phyloP scores from a whole-genome alignment of 53 echinoderm and acorn worm species.

The Holothuria scabra region DNA sequence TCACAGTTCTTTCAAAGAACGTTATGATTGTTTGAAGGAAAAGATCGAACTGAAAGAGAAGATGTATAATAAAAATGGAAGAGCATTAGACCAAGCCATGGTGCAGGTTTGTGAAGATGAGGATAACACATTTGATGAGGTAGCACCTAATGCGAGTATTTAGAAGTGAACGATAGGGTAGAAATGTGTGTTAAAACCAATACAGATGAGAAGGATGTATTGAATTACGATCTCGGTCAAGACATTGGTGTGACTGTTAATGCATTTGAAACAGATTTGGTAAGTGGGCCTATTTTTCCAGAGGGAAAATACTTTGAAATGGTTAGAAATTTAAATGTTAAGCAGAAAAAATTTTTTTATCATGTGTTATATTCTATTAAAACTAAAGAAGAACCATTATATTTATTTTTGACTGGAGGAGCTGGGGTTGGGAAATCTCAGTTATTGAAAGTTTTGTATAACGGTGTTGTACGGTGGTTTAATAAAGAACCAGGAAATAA shows the following conservation, averaged over 20 bases:
- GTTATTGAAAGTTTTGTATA: slow-evolving; percentile 16
- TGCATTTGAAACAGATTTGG: no score
- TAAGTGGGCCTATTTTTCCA: no score
- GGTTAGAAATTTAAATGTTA: not conserved
- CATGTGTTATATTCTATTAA: slow-evolving; percentile 21
- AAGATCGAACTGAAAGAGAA: not conserved
- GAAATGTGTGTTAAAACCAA: no score
- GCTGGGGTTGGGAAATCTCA: slow-evolving; percentile 50
- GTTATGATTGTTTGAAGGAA: not conserved
- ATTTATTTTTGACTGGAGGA: slow-evolving; percentile 47
- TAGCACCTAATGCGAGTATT: no score
- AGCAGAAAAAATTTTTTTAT: slow-evolving; percentile 11
- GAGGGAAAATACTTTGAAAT: slow-evolving; percentile 6
- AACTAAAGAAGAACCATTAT: slow-evolving; percentile 15
- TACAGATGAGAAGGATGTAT: no score
- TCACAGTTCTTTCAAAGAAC: no score
- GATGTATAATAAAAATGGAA: not conserved
- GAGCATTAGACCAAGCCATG: not conserved
- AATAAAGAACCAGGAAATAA: not conserved
- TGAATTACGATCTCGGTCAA: no score
- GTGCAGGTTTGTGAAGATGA: no score
- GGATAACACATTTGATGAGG: no score
- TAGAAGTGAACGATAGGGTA: no score
- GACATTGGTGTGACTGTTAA: no score
- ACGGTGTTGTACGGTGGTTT: not conserved